Conservation (phyloP, 1,140 invertebrate genomes). For the Aphidius gifuensis region DNA sequence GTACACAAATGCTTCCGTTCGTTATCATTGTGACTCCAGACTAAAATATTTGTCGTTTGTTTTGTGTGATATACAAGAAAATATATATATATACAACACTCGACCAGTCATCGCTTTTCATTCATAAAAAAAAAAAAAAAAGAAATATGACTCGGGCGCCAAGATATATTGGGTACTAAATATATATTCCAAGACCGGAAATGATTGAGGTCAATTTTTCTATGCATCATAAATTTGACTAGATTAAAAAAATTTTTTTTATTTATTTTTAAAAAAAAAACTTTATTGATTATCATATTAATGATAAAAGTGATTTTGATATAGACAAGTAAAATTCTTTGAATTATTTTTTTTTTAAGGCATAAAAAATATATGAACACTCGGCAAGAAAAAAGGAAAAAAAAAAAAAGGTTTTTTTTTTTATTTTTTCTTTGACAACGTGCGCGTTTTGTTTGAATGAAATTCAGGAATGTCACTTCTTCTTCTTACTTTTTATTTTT, state of each 20-base stretch:
- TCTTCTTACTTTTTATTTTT: slow-evolving; percentile 9
- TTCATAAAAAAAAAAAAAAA: slow-evolving; percentile 23
- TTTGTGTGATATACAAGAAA: too few species aligned
- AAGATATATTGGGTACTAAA: background rate
- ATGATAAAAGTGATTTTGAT: too few species aligned
- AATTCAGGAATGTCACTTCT: slow-evolving; percentile 9
- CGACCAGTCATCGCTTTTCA: slow-evolving; percentile 21
- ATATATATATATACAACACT: too few species aligned
- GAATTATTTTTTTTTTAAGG: too few species aligned
- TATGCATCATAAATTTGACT: slow-evolving; percentile 2
- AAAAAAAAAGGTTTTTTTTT: background rate
- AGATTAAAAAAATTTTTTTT: slow-evolving; percentile 41
- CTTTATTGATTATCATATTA: too few species aligned
- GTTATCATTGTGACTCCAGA: slow-evolving; percentile 11
- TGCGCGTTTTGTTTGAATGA: slow-evolving; percentile 28
- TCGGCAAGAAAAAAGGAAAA: too few species aligned
- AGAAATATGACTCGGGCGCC: background rate
- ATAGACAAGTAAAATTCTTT: too few species aligned
- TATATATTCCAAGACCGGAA: slow-evolving; percentile 9
- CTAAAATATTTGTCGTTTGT: too few species aligned
- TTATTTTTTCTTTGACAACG: background rate
- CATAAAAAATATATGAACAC: too few species aligned
- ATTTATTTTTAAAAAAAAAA: too few species aligned
- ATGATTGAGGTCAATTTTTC: slow-evolving; percentile 15
- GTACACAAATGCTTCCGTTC: slow-evolving; percentile 35